Base-by-base conservation (phyloP, 2,888 invertebrate species). In the Callinectes sapidus region DNA sequence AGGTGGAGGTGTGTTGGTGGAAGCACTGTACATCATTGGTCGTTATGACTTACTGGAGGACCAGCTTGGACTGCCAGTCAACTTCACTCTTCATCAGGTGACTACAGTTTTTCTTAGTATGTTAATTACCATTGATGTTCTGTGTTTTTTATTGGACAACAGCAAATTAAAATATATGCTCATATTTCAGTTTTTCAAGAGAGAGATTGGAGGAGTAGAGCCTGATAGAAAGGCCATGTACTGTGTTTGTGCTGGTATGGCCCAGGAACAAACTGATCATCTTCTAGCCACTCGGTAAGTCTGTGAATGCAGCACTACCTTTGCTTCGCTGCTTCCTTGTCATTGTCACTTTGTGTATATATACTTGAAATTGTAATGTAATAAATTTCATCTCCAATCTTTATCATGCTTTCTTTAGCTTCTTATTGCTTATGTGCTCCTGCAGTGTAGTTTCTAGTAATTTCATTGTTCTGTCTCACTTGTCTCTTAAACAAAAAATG, bases 1-100 rank as follows among this genome's bases (percentile, higher is more conserved):
- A 3, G 61, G 91, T 23, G 48, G 93, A 48, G 92, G 87, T 39
- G 85, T 85, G n/a, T 35, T 94, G 10, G 81, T 94, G 54, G 92
- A 91, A 42, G 92, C 92, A 28, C 89, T 94, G 54, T 93, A 93
- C 71, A 92, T 91, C 89, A 90, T 93, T 85, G 93, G 93, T 16
- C 91, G 94, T 18, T 93, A 94, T 92, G 94, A 94, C 35, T 32
- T 94, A 39, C 91, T 94, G 85, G 92, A 94, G 55, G 88, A 92
- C 87, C 90, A 81, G n/a, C 90, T 94, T n/a, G 92, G 92, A 13
- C 85, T 94, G 61, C 61, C 90, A 66, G 66, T 90, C 28, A 86
- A 92, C 54, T 81, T 92, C 13, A 77, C 90, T 14, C 66, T 94
- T n/a, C 89, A 92, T 35, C 87, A 91, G 66, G 94, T 94, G 89